These are phyloP conservation scores for Perodicticus potto DNA, from an alignment of 2,797 vertebrate genomes.

Conservation along the genomic window DNA sequence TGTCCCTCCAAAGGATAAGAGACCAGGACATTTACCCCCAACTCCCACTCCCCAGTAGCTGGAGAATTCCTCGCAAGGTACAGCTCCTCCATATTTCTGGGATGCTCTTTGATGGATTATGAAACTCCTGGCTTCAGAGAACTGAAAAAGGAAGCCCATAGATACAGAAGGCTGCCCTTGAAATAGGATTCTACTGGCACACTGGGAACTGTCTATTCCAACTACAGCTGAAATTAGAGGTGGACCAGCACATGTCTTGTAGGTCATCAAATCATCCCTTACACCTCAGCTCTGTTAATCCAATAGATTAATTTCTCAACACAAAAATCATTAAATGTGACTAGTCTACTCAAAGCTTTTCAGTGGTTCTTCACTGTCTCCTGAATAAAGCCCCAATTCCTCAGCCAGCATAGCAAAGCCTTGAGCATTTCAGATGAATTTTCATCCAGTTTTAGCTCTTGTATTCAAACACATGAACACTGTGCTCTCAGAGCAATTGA, in stretches of 20 bases:
- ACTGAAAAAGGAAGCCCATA: background rate
- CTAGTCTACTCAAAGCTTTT: background rate
- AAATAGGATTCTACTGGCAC: background rate
- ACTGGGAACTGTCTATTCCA: background rate
- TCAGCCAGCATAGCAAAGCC: background rate
- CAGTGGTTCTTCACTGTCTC: background rate
- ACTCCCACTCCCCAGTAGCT: background rate
- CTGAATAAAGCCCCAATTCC: background rate
- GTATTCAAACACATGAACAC: background rate
- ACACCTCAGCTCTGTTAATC: background rate
- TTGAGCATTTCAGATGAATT: background rate
- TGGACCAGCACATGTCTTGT: accelerated
- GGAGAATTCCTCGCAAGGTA: background rate
- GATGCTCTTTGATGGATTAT: background rate
- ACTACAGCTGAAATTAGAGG: background rate
- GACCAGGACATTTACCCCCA: background rate
- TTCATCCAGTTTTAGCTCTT: background rate
- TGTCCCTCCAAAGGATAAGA: background rate
- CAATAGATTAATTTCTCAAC: background rate
- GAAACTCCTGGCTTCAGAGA: background rate
- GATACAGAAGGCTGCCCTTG: background rate
- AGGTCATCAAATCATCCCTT: too few relatives aligned
- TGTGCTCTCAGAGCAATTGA: background rate
- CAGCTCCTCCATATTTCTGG: background rate
- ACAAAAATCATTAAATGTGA: background rate